phyloP scores from a whole-genome alignment of 2,888 invertebrate genomes.

The Oxyteleia sp. region DNA sequence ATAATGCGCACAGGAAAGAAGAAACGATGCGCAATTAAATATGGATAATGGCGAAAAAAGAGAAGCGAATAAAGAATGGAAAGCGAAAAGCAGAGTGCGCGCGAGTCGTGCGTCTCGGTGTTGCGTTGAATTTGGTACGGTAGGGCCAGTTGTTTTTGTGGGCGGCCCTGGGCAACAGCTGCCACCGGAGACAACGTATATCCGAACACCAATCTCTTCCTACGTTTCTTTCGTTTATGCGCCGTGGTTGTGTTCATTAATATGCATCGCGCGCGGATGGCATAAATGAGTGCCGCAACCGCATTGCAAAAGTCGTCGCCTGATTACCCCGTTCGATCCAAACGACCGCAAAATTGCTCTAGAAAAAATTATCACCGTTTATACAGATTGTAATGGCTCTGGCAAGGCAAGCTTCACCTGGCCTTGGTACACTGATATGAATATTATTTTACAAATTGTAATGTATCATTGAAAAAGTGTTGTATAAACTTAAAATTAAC shows the following conservation, averaged over 20 bases:
- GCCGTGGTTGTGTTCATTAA: constrained; percentile 58
- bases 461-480: too few relatives aligned
- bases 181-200: constrained; percentile 70
- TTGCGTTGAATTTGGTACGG: constrained; percentile 39
- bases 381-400: too few relatives aligned
- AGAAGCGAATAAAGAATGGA: constrained; percentile 12
- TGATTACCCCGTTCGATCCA: constrained; percentile 50
- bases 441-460: too few relatives aligned
- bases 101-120: constrained; percentile 18
- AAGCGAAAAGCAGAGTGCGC: constrained; percentile 30
- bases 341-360: constrained; percentile 27
- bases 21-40: constrained; percentile 62
- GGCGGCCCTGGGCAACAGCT: constrained; percentile 70
- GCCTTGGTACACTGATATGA: too few relatives aligned
- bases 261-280: constrained; percentile 68
- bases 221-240: constrained; percentile 68
- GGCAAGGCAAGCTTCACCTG: too few relatives aligned
- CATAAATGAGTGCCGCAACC: constrained; percentile 61
- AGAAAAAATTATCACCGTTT: too few relatives aligned
- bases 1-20: constrained; percentile 59
- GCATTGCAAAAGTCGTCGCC: constrained; percentile 35
- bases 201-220: constrained; percentile 71
- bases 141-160: constrained; percentile 67
- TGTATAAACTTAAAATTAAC: too few relatives aligned
- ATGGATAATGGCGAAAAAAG: constrained; percentile 50